Base-by-base conservation (phyloP, 1,140 invertebrate genomes). In the Laupala kohalensis region DNA sequence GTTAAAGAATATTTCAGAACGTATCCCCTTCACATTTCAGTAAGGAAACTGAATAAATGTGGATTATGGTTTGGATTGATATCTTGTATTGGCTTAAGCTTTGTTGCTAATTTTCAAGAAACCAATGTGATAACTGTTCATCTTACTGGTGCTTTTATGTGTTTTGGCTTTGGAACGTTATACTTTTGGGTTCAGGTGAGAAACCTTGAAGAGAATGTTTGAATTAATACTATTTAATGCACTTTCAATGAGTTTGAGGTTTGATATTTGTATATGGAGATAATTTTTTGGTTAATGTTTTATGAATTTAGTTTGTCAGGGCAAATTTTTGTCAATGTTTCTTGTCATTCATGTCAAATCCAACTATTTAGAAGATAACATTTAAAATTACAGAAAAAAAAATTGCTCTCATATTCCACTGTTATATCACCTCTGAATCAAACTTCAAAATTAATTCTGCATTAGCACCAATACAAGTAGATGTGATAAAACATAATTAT, bases 81-180 rank as follows among this genome's bases (percentile, higher is more conserved):
- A 6, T 83, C 86, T 63, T 83, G 84, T 53, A 75, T 90, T 71
- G 90, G 90, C 62, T 81, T 90, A n/a, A 88, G 86, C 72, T 78
- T 92, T 19, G 88, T 91, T 3, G 90, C 87, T 9, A 91, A 91
- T 78, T 93, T 92, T 79, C 89, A 92, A 84, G 90, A 92, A 80
- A 89, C 86, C 0, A 88, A 88, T 76, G 84, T 91, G 5, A 77
- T 90, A 6, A 79, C 84, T 67, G 85, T 92, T 19, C 91, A 93
- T 76, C 80, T 90, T 23, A 81, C 87, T 27, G 91, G 91, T 23
- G 90, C 90, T 23, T 79, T 88, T 25, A 78, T 88, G 72, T 87
- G 87, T 30, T 92, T 92, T 80, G 87, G 86, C 6, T 79, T 86
- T 69, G 89, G 88, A 15, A 85, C 84, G 3, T 72, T 87, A 1